Evolutionary conservation across 2,113 vertebrate genomes (phyloP).

Genomic region (zebrafish (Danio rerio)): GRCz12tu NC_133195.1:49737001-49737500

Average conservation of each 20-base stretch:
- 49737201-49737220: background rate
- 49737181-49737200: background rate
- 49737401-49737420: no score
- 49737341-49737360: background rate
- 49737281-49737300: background rate
- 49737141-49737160: background rate
- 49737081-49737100: background rate
- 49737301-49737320: background rate
- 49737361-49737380: background rate
- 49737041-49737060: background rate
- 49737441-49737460: no score
- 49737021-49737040: background rate
- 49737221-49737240: background rate
- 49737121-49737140: background rate
- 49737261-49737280: background rate
- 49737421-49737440: no score
- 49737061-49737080: background rate
- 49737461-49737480: no score
- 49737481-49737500: no score
- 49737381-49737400: no score
- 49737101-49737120: background rate
- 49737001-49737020: slow-evolving; percentile 17
- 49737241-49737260: background rate
- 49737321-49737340: background rate
- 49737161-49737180: background rate